These are phyloP conservation scores for Catotricha subobsoleta DNA, from an alignment of 2,888 invertebrate species.

Conservation along the genomic window DNA sequence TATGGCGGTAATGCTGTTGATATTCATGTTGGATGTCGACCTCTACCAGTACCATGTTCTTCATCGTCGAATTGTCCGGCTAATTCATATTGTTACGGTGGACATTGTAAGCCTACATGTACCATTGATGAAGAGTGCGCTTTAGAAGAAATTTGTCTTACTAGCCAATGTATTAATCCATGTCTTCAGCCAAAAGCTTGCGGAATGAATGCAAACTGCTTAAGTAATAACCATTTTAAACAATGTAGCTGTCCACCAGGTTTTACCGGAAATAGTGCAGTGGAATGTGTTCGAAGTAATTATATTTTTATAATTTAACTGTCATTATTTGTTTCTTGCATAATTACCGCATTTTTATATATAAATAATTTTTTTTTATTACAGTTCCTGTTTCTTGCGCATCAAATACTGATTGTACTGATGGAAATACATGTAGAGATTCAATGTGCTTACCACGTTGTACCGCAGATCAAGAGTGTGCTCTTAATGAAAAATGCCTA, in stretches of 20 bases:
- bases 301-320: slow-evolving; percentile 12
- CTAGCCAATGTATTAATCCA: slow-evolving; percentile 66
- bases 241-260: slow-evolving; percentile 69
- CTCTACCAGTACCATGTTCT: slow-evolving; percentile 52
- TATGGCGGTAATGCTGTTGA: slow-evolving; percentile 61
- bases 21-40: slow-evolving; percentile 50
- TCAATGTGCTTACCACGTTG: slow-evolving; percentile 69
- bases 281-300: slow-evolving; percentile 71
- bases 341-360: neutral
- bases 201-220: slow-evolving; percentile 68
- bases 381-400: slow-evolving; percentile 62
- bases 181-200: slow-evolving; percentile 59
- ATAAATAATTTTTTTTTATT: slow-evolving; percentile 15
- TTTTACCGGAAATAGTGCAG: slow-evolving; percentile 67
- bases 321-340: neutral
- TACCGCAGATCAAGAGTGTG: slow-evolving; percentile 59
- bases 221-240: slow-evolving; percentile 49
- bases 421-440: slow-evolving; percentile 57
- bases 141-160: slow-evolving; percentile 56
- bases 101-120: slow-evolving; percentile 64
- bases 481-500: slow-evolving; percentile 75
- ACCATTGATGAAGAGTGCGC: slow-evolving; percentile 63
- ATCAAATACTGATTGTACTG: slow-evolving; percentile 46
- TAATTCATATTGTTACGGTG: slow-evolving; percentile 66
- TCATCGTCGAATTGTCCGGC: slow-evolving; percentile 54